Percentiles rank a stretch among this genome's conserved stretches.
Conservation (phyloP, 2,888 invertebrate species). For the Lithophane socia region DNA sequence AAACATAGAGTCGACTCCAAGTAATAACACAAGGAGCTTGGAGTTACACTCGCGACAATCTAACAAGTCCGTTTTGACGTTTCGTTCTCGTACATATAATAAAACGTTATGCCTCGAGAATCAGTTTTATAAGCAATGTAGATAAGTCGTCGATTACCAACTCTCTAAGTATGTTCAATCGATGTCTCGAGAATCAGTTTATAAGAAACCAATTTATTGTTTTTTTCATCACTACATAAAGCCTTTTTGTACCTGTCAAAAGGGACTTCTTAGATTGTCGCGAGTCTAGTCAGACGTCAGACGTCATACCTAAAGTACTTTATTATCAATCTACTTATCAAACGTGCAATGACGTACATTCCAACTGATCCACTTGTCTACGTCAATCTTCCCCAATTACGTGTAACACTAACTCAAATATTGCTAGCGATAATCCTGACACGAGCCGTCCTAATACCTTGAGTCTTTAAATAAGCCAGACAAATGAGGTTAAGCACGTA, state of each 20-base stretch:
- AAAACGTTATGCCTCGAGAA: too few relatives aligned
- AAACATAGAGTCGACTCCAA: background rate
- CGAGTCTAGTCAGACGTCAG: background rate
- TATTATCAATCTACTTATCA: background rate
- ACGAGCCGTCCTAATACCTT: slow-evolving; percentile 63
- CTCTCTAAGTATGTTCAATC: too few relatives aligned
- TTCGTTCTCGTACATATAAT: too few relatives aligned
- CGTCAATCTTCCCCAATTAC: slow-evolving; percentile 44
- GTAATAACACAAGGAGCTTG: background rate
- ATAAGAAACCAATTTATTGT: too few relatives aligned
- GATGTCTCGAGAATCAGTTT: too few relatives aligned
- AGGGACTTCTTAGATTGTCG: too few relatives aligned
- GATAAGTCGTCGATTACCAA: too few relatives aligned
- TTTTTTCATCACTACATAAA: too few relatives aligned
- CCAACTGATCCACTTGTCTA: slow-evolving; percentile 13
- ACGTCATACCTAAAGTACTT: background rate
- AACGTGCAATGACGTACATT: background rate
- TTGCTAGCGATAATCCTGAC: slow-evolving; percentile 66
- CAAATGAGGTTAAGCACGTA: slow-evolving; percentile 83
- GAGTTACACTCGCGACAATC: too few relatives aligned
- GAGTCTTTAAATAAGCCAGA: slow-evolving; percentile 81
- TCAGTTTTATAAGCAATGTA: too few relatives aligned
- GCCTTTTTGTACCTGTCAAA: too few relatives aligned
- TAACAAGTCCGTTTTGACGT: too few relatives aligned
- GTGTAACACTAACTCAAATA: slow-evolving; percentile 54